Evolutionary conservation across 2,888 invertebrate species (phyloP).

Genomic region (Augochlorella aurata): DNA sequence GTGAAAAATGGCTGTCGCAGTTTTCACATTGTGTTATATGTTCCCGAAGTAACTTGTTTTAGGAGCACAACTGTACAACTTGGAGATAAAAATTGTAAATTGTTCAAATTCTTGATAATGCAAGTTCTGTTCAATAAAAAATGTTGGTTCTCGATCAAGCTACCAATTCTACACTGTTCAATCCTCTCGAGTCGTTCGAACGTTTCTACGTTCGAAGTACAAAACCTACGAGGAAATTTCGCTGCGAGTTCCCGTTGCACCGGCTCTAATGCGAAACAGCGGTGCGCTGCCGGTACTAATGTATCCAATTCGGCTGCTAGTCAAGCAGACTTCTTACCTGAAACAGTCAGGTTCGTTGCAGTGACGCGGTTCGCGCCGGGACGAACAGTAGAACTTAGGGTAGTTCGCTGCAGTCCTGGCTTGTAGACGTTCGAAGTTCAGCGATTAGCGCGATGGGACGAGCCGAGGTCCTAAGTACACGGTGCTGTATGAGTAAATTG

Average conservation of each 20-base stretch:
- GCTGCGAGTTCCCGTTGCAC: neutral
- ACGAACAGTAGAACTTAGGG: conserved; percentile 2
- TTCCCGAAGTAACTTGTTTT: too few relatives aligned
- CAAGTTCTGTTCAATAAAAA: neutral
- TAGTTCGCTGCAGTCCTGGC: neutral
- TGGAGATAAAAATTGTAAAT: too few relatives aligned
- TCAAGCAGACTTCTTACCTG: neutral
- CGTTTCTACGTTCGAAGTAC: neutral
- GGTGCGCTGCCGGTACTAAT: neutral
- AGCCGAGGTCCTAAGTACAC: neutral
- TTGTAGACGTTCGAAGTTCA: conserved; percentile 3
- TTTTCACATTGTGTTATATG: too few relatives aligned
- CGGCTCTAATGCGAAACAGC: neutral
- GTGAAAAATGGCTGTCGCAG: too few relatives aligned
- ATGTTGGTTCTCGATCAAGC: neutral
- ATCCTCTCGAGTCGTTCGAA: neutral
- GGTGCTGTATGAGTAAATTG: neutral
- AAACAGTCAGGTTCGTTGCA: neutral
- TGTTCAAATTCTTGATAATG: neutral
- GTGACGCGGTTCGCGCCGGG: neutral
- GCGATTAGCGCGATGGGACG: conserved; percentile 3
- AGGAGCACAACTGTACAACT: too few relatives aligned
- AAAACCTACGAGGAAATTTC: neutral
- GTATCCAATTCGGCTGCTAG: neutral
- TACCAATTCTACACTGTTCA: neutral